Evolutionary conservation across 92 coral and sea anemone genomes (phyloP).

Genomic region (Zoanthus sociatus): DNA sequence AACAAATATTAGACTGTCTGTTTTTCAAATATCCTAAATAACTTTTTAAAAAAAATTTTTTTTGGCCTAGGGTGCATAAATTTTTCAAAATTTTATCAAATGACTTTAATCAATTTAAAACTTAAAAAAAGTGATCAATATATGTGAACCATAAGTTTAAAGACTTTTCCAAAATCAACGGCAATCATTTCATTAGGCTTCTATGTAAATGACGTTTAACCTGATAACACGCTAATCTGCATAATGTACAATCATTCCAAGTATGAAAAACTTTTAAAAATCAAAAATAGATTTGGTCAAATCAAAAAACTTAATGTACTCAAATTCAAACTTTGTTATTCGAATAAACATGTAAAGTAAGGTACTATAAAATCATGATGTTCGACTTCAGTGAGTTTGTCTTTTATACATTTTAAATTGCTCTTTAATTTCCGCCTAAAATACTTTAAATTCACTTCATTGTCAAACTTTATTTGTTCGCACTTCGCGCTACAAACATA

Average conservation of each 20-base stretch:
- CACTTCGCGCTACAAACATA: neutral
- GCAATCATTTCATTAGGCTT: neutral
- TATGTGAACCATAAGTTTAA: neutral
- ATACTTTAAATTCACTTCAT: slow-evolving; percentile 15
- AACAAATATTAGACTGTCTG: too few species aligned
- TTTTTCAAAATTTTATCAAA: too few species aligned
- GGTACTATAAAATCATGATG: neutral
- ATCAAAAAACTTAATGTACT: neutral
- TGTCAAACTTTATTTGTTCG: neutral
- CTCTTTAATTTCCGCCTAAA: neutral
- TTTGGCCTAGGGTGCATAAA: too few species aligned
- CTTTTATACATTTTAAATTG: neutral
- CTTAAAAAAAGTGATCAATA: too few species aligned
- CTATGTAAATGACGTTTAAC: neutral
- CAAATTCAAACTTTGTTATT: neutral
- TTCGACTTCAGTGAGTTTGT: too few species aligned
- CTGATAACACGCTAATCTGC: neutral
- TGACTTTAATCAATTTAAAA: too few species aligned
- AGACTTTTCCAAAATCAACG: neutral
- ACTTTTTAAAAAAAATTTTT: too few species aligned
- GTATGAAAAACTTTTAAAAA: too few species aligned
- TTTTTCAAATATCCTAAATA: too few species aligned
- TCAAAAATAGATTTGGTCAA: too few species aligned
- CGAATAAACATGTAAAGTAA: neutral
- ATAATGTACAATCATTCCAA: neutral